Conservation (phyloP, 2,888 invertebrate genomes). For the Drosophila antonietae region DNA sequence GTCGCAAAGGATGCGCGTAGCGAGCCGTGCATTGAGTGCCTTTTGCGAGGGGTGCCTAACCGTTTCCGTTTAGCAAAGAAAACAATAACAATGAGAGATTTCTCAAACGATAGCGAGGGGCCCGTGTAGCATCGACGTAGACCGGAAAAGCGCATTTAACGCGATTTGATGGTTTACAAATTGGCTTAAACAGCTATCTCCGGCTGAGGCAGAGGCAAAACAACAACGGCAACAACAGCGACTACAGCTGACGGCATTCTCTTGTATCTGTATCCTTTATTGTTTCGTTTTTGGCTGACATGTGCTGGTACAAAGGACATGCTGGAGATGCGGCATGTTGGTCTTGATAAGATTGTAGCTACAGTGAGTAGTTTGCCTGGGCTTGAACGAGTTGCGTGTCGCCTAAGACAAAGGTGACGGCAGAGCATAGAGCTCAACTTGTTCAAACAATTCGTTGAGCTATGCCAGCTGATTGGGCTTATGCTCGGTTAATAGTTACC, state of each 20-base stretch:
- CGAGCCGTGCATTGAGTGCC: slow-evolving; percentile 37
- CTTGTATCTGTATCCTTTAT: slow-evolving; percentile 41
- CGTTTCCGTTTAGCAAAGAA: slow-evolving; percentile 80
- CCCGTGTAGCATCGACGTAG: slow-evolving; percentile 27
- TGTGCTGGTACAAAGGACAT: slow-evolving; percentile 44
- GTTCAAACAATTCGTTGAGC: slow-evolving; percentile 35
- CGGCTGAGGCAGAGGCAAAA: slow-evolving; percentile 26
- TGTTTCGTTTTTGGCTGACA: slow-evolving; percentile 26
- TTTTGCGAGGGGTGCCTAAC: slow-evolving; percentile 62
- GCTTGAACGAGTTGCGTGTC: slow-evolving; percentile 32
- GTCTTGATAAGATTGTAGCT: slow-evolving; percentile 64
- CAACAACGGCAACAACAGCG: slow-evolving; percentile 20
- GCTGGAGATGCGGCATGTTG: slow-evolving; percentile 63
- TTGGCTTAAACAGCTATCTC: slow-evolving; percentile 77
- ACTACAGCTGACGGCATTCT: slow-evolving; percentile 55
- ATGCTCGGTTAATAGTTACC: background rate
- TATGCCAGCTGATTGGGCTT: slow-evolving; percentile 36
- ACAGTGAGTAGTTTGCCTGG: slow-evolving; percentile 13
- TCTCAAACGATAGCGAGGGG: slow-evolving; percentile 43
- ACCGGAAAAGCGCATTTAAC: slow-evolving; percentile 80
- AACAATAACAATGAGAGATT: slow-evolving; percentile 77
- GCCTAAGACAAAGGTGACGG: slow-evolving; percentile 28
- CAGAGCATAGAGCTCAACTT: slow-evolving; percentile 9
- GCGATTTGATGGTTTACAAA: slow-evolving; percentile 82
- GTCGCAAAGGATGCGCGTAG: slow-evolving; percentile 44